Percentiles rank a stretch among this genome's conserved stretches.
Conservation (phyloP, 1,140 invertebrate species). For the Pomacea maculata region DNA sequence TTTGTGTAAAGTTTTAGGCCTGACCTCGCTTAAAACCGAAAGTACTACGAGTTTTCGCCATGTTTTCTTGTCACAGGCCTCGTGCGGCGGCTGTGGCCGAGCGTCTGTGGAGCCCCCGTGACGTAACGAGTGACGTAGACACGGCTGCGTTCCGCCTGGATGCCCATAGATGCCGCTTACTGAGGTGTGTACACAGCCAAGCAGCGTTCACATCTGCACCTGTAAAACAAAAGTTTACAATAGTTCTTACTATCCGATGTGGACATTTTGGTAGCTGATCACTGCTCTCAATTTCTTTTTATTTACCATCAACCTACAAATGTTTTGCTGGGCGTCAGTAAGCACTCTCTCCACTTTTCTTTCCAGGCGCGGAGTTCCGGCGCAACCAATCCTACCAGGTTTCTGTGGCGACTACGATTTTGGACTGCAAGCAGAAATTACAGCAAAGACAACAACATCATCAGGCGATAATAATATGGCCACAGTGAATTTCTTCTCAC, state of each 20-base stretch:
- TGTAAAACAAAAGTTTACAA: no score
- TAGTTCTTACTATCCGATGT: no score
- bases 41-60: not conserved
- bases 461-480: not conserved
- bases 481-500: no score
- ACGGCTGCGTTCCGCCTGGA: constrained; percentile 74
- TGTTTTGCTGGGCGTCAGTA: no score
- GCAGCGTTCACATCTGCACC: no score
- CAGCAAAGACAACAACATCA: not conserved
- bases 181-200: constrained; percentile 68
- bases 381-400: constrained; percentile 40
- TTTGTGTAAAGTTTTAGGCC: no score
- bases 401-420: constrained; percentile 44
- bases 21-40: no score
- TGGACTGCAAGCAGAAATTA: constrained; percentile 6
- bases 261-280: no score
- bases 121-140: constrained; percentile 55
- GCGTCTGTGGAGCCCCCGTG: constrained; percentile 76
- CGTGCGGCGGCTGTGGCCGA: constrained; percentile 84
- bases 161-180: constrained; percentile 88
- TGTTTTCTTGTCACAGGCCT: constrained; percentile 45
- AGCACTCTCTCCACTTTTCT: not conserved
- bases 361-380: constrained; percentile 42
- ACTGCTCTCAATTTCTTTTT: not conserved
- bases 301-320: not conserved